Evolutionary conservation across 2,113 vertebrate species (phyloP), one percentile per base, ranked within the genome.

Genomic region (Notarius quadriscutis): DNA sequence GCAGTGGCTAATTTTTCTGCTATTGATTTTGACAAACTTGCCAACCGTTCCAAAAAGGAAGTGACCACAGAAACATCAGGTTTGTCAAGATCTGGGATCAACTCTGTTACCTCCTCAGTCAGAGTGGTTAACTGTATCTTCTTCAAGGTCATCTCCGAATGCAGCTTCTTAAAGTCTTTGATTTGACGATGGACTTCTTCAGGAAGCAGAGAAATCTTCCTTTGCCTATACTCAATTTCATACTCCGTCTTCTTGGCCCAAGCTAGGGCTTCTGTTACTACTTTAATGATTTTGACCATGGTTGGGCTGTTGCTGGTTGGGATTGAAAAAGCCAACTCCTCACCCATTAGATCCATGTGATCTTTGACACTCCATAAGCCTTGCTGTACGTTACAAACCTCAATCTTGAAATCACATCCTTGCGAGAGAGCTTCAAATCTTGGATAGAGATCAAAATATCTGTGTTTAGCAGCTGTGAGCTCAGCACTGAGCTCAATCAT

Each of bases 151-250:
- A 97, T 90, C 63, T 94, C 95, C 0, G 93, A 93, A 3, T 95
- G 96, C 50, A 93, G 84, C 84, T 94, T 94, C 91, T 97, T 95
- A 53, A 96, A 94, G 63, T 91, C 95, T 92, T 93, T 91, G 87
- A 98, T 96, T 91, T 98, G 96, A 27, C 92, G 92, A 83, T 96
- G 93, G 63, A 98, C 94, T 77, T 95, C 93, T 41, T 94, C 95
- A 0, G 97, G 97, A 15, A 97, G 94, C 88, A 99, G 94, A 8
- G 96, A 93, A 62, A 95, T 92, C 80, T 93, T 94, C 88, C 87
- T 91, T 53, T 88, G 90, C 2, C 89, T 88, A 20, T 95, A 92
- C 65, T 93, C 92, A 1, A 95, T 93, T 81, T 94, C 89, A 20
- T 89, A 90, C 88, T 94, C 93, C 0, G 93, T 94, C 87, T 94